Percentiles rank a stretch among this genome's conserved stretches.
These are phyloP conservation scores for Chanos chanos DNA, from an alignment of 2,797 vertebrate genomes.

Conservation along the genomic window DNA sequence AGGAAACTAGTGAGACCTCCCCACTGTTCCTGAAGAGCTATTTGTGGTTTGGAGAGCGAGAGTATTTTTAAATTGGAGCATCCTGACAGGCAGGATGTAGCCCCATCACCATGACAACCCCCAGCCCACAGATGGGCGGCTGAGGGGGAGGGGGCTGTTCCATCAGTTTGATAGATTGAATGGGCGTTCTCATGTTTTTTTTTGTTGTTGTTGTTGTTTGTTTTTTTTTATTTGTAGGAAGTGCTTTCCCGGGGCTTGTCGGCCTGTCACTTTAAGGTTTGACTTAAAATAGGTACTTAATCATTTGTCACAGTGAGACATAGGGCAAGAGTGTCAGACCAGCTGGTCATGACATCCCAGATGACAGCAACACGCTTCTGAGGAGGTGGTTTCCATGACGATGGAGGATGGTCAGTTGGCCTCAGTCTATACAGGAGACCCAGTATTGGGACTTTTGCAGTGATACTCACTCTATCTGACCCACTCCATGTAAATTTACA, in stretches of 20 bases:
- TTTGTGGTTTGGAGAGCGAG: constrained; percentile 15
- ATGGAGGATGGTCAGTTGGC: constrained; percentile 20
- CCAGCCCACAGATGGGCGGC: constrained; percentile 20
- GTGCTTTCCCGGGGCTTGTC: too few relatives aligned
- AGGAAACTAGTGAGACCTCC: constrained; percentile 21
- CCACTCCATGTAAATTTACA: too few relatives aligned
- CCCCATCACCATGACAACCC: constrained; percentile 67
- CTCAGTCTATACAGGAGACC: constrained; percentile 1
- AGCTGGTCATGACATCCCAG: not conserved
- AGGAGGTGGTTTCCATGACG: constrained; percentile 39
- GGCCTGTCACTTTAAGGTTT: too few relatives aligned
- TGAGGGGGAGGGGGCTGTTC: constrained; percentile 7
- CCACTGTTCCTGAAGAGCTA: constrained; percentile 32
- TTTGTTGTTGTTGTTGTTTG: not conserved
- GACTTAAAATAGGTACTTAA: too few relatives aligned
- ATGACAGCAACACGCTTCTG: constrained; percentile 31
- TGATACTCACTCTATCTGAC: too few relatives aligned
- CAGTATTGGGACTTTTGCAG: constrained; percentile 4
- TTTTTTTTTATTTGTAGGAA: constrained; percentile 1
- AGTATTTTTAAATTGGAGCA: constrained; percentile 71
- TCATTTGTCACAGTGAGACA: constrained; percentile 1
- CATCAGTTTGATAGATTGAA: not conserved
- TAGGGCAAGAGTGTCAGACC: constrained; percentile 1
- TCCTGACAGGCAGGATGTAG: constrained; percentile 66
- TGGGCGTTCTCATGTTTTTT: too few relatives aligned